A percentile compares a stretch with the other conserved stretches of the same genome.
Evolutionary conservation across 2,888 invertebrate species (phyloP).

Genomic region (Tridacna gigas): DNA sequence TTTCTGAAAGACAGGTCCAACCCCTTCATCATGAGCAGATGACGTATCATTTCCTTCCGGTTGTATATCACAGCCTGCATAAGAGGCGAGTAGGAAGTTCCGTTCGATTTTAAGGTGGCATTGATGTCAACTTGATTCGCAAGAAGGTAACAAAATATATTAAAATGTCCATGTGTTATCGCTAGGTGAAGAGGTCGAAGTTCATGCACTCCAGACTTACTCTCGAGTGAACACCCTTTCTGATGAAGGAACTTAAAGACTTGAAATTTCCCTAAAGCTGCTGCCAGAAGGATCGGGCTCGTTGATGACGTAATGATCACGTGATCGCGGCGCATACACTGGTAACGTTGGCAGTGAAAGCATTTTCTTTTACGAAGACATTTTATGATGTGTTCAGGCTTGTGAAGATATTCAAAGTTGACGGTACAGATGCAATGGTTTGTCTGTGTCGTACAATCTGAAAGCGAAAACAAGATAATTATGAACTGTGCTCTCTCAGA

Average conservation of each 20-base stretch:
- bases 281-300: conserved; percentile 46
- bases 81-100: conserved; percentile 57
- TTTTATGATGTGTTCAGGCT: conserved; percentile 58
- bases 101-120: conserved; percentile 52
- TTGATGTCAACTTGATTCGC: conserved; percentile 59
- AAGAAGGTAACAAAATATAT: conserved; percentile 60
- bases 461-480: conserved; percentile 25
- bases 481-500: not conserved
- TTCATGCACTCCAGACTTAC: conserved; percentile 59
- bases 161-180: conserved; percentile 60
- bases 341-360: conserved; percentile 64
- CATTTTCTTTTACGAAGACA: conserved; percentile 56
- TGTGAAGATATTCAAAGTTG: conserved; percentile 64
- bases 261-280: conserved; percentile 58
- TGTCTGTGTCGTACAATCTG: conserved; percentile 59
- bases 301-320: conserved; percentile 54
- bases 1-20: conserved; percentile 55
- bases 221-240: conserved; percentile 53
- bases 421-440: conserved; percentile 63
- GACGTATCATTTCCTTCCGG: conserved; percentile 58
- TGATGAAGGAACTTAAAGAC: conserved; percentile 53
- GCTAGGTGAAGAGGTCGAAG: conserved; percentile 60
- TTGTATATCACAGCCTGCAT: conserved; percentile 60
- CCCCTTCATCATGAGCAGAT: conserved; percentile 52
- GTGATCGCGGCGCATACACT: conserved; percentile 54